Percentiles rank a stretch among this genome's conserved stretches.
Evolutionary conservation across 2,113 vertebrate genomes (phyloP).

Genomic region (Hemiprocne comata): DNA sequence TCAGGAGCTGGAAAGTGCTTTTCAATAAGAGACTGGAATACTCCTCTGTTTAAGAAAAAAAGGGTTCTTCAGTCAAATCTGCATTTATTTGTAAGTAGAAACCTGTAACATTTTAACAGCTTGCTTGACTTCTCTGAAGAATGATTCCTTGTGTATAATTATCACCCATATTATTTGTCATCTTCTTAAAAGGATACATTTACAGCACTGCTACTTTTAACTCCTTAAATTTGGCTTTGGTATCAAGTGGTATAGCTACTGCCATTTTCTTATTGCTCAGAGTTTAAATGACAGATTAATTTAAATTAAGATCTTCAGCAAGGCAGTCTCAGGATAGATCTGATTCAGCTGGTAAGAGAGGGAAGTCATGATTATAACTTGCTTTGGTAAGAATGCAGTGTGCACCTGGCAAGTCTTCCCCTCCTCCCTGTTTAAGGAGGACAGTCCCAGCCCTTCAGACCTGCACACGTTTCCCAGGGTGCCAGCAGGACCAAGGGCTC

Average conservation of each 20-base stretch:
- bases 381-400: not conserved
- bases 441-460: not conserved
- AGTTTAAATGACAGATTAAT: not conserved
- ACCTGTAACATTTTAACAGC: not conserved
- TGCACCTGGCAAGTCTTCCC: not conserved
- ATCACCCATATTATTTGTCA: not conserved
- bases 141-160: not conserved
- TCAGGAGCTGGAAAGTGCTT: slow-evolving; percentile 99
- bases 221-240: not conserved
- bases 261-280: not conserved
- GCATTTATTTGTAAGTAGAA: not conserved
- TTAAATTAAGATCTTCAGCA: not conserved
- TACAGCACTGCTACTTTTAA: not conserved
- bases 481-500: not conserved
- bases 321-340: not conserved
- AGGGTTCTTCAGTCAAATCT: not conserved
- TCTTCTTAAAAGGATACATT: not conserved
- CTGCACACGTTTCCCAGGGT: not conserved
- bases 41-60: slow-evolving; percentile 80
- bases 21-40: slow-evolving; percentile 95
- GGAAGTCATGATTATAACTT: not conserved
- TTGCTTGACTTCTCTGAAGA: not conserved
- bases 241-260: not conserved
- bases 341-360: not conserved
- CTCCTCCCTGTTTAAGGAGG: not conserved